A percentile compares a stretch with the other conserved stretches of the same genome.
Conservation (phyloP, 2,888 invertebrate species). For the Tubiluchus corallicola region DNA sequence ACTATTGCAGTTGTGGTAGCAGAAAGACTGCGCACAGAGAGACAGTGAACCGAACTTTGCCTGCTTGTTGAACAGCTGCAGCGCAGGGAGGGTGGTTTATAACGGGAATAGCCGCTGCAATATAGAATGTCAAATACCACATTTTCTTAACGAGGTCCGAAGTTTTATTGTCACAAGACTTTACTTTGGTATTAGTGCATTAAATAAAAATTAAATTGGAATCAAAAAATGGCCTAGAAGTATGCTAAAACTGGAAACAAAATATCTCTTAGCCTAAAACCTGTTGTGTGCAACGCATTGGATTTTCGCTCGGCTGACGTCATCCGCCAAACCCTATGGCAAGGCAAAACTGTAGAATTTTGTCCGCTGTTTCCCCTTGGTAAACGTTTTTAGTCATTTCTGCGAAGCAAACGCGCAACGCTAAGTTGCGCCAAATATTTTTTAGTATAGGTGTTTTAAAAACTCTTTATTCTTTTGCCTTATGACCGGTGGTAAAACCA, state of each 20-base stretch:
- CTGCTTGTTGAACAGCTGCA: too few species aligned
- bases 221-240: not conserved
- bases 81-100: not conserved
- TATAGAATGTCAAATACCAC: slow-evolving; percentile 1
- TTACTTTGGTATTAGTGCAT: not conserved
- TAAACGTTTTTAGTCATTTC: too few species aligned
- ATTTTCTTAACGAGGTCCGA: not conserved
- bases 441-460: too few species aligned
- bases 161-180: not conserved
- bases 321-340: not conserved
- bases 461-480: not conserved
- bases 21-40: not conserved
- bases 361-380: too few species aligned
- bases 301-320: not conserved
- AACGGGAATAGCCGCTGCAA: slow-evolving; percentile 1
- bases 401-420: too few species aligned
- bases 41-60: not conserved
- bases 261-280: not conserved
- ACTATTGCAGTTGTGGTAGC: not conserved
- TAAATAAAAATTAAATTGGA: not conserved
- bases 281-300: not conserved
- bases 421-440: too few species aligned
- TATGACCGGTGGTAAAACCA: not conserved
- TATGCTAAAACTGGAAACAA: not conserved
- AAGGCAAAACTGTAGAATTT: too few species aligned